These are phyloP conservation scores for Xestia xanthographa DNA, from an alignment of 2,888 invertebrate genomes.

Conservation along the genomic window DNA sequence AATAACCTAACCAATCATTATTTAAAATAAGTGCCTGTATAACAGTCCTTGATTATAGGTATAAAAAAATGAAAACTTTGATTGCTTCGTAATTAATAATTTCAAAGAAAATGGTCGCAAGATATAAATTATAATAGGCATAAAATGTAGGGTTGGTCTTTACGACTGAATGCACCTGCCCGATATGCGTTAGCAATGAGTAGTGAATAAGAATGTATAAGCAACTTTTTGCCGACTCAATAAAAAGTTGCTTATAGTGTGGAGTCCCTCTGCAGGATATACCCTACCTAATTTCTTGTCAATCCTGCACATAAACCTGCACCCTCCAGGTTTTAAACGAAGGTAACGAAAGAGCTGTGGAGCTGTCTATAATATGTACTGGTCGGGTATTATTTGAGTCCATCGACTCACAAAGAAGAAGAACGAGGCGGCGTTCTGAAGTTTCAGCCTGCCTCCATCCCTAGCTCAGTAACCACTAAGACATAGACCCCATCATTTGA, in stretches of 20 bases:
- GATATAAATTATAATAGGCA: constrained; percentile 5
- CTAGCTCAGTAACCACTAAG: constrained; percentile 12
- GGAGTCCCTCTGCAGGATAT: no score
- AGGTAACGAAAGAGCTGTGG: no score
- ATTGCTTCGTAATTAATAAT: constrained; percentile 35
- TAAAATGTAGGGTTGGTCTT: neutral
- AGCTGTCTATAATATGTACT: no score
- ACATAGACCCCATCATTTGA: neutral
- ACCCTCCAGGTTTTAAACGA: no score
- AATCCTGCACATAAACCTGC: no score
- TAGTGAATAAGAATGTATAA: no score
- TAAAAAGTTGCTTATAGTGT: no score
- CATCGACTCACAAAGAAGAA: no score
- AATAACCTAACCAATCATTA: neutral
- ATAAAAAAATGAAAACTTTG: constrained; percentile 32
- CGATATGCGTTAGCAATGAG: neutral
- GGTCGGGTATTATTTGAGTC: no score
- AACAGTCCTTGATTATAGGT: constrained; percentile 34
- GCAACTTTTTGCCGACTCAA: no score
- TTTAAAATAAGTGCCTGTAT: neutral
- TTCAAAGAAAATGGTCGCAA: constrained; percentile 17
- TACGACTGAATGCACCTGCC: neutral
- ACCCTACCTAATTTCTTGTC: no score
- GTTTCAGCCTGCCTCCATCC: neutral
- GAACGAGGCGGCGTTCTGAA: no score